Percentiles rank a stretch among this genome's conserved stretches.
phyloP scores from a whole-genome alignment of 2,797 vertebrate genomes.

The Tenualosa ilisha region DNA sequence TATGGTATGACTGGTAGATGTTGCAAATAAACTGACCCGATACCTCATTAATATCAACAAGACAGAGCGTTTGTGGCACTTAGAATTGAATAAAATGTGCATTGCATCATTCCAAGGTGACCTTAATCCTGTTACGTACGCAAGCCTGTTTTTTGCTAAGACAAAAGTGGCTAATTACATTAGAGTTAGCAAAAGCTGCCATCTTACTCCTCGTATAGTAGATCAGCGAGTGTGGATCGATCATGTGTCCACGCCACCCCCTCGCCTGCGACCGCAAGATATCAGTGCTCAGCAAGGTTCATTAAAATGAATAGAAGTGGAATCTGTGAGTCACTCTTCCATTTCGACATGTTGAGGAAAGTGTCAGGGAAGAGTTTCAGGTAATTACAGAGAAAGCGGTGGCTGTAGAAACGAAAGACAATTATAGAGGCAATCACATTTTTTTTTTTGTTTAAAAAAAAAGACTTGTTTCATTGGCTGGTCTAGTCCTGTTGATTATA shows the following conservation, averaged over 20 bases:
- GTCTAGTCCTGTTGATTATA: not conserved
- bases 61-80: not conserved
- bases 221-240: not conserved
- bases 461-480: conserved; percentile 58
- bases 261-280: conserved; percentile 52
- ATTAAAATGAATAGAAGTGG: conserved; percentile 73
- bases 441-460: conserved; percentile 23
- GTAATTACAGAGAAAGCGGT: conserved; percentile 76
- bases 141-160: not conserved
- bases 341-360: conserved; percentile 56
- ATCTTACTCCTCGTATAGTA: not conserved
- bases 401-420: conserved; percentile 76
- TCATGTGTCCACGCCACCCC: conserved; percentile 25
- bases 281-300: conserved; percentile 66
- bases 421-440: conserved; percentile 75
- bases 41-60: not conserved
- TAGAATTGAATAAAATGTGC: not conserved
- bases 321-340: conserved; percentile 17
- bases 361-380: conserved; percentile 74
- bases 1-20: not conserved
- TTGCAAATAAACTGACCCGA: conserved; percentile 1
- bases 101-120: not conserved
- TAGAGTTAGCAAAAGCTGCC: not conserved
- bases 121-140: not conserved
- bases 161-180: not conserved